A percentile compares a stretch with the other conserved stretches of the same genome.
Evolutionary conservation across 2,888 invertebrate genomes (phyloP).

Genomic region (Miltochrista miniata): DNA sequence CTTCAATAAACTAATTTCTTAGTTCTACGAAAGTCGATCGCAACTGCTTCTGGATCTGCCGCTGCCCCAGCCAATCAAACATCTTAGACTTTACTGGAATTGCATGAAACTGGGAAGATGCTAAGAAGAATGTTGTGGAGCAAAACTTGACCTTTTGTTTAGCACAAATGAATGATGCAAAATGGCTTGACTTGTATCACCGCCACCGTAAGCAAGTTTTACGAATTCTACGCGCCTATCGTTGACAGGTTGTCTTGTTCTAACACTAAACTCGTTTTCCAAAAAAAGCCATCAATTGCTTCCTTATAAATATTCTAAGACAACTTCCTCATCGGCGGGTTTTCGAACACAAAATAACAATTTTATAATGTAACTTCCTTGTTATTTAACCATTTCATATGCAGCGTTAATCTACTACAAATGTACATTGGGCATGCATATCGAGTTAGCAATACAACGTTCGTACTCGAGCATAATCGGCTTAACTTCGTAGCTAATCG

Average conservation of each 20-base stretch:
- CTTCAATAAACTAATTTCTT: background rate
- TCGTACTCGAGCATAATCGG: conserved; percentile 26
- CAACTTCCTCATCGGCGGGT: background rate
- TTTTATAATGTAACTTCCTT: background rate
- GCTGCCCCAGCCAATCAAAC: too few relatives aligned
- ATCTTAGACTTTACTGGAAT: too few relatives aligned
- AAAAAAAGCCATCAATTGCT: background rate
- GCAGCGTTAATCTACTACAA: too few relatives aligned
- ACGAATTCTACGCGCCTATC: background rate
- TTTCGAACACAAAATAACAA: background rate
- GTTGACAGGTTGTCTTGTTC: background rate
- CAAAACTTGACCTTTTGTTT: too few relatives aligned
- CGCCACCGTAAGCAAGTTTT: too few relatives aligned
- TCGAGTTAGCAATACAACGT: conserved; percentile 1
- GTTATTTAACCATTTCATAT: background rate
- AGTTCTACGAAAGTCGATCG: background rate
- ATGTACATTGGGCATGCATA: too few relatives aligned
- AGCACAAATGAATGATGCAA: too few relatives aligned
- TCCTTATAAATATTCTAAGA: background rate
- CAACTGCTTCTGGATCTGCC: too few relatives aligned
- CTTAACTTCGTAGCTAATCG: conserved; percentile 35
- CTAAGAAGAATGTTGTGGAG: too few relatives aligned
- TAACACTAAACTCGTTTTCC: background rate
- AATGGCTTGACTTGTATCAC: too few relatives aligned
- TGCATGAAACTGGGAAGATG: background rate